Evolutionary conservation across 2,888 invertebrate species (phyloP), one percentile per base, ranked within the genome.

Genomic region (Graphium colonna): DNA sequence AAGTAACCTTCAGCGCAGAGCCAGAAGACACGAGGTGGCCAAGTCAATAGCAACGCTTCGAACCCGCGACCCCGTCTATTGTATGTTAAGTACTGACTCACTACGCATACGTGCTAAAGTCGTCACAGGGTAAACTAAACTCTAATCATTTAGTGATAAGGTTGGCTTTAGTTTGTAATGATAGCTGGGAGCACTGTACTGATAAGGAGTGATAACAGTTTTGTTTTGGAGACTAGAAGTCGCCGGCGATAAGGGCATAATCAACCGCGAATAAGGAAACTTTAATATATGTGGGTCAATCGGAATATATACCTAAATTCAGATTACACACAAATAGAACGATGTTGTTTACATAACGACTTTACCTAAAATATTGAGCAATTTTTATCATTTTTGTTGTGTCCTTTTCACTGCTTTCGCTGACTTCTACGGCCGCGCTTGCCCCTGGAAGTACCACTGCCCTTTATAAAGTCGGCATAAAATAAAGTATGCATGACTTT

Each of bases 21-120:
- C 13, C n/a, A 28, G 36, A 51, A 40, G 21, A 39, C 18, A 46
- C 21, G 16, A 44, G 43, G 8, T 18, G 1, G 36, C 41, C 43
- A 12, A 57, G 60, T 56, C 59, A 58, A 39, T 28, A 41, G 48
- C 52, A 40, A 42, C 56, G 62, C 63, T 63, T 69, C 68, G 73
- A 77, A 76, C 77, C 67, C 62, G 64, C 66, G 76, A 75, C 78
- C 75, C 62, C 58, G 28, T 12, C 42, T 31, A 77, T 79, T 79
- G 79, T 79, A 74, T 78, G 78, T 64, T 69, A 77, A 74, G 59
- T 59, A 65, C 65, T 75, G 71, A 73, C 57, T 74, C 73, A 72
- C 61, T 59, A 60, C 10, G 33, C 7, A 26, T 26, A 5, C 26
- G 3, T 26, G 33, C 2, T 33, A 33, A 33, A 33, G 2, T 7